Conservation (phyloP, 2,113 vertebrate species). For the Puffinus mauretanicus region DNA sequence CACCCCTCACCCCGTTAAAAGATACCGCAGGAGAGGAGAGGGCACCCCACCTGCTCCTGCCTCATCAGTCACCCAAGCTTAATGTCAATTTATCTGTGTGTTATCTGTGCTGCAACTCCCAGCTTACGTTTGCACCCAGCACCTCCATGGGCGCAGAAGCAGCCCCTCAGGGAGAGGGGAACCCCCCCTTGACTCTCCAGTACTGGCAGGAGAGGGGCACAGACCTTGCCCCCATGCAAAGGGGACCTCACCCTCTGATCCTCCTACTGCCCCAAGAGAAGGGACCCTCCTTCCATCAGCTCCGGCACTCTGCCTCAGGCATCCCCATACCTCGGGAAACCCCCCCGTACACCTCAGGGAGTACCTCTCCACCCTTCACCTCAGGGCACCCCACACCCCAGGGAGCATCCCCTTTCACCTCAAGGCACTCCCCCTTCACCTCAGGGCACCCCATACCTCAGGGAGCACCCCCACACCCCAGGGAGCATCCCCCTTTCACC, state of each 20-base stretch:
- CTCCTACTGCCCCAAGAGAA: not conserved
- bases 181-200: too few species aligned
- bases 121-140: not conserved
- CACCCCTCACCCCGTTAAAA: rapidly evolving
- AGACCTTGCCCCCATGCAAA: not conserved
- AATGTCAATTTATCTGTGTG: not conserved
- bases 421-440: not conserved
- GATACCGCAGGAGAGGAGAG: too few species aligned
- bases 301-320: too few species aligned
- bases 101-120: not conserved
- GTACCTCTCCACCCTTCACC: too few species aligned
- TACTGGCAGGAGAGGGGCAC: not conserved
- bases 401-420: too few species aligned
- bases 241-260: not conserved
- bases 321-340: rapidly evolving
- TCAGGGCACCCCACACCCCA: not conserved
- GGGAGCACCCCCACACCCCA: too few species aligned
- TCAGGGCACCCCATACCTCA: not conserved
- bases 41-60: not conserved
- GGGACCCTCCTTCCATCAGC: too few species aligned
- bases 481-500: too few species aligned
- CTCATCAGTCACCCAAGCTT: not conserved
- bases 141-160: rapidly evolving
- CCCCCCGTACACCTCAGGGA: too few species aligned
- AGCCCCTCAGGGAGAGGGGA: not conserved